A percentile compares a stretch with the other conserved stretches of the same genome.
These are phyloP conservation scores for Caenorhabditis zanzibari DNA, from an alignment of 2,888 invertebrate genomes.

Conservation along the genomic window DNA sequence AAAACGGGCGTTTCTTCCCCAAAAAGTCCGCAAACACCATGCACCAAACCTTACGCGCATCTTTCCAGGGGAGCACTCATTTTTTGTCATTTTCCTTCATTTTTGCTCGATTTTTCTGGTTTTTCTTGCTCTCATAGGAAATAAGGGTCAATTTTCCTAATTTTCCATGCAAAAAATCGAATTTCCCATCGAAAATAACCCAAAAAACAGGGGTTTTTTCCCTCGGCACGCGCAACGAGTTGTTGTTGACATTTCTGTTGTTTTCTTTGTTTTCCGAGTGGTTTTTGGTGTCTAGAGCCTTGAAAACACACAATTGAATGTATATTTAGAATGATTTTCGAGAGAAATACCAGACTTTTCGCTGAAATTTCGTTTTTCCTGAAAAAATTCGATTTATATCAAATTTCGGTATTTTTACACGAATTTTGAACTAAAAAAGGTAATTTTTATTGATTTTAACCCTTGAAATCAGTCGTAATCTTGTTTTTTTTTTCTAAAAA, in stretches of 20 bases:
- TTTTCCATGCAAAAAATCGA: not conserved
- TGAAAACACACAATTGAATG: not conserved
- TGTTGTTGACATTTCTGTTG: too few species aligned
- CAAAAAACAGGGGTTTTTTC: not conserved
- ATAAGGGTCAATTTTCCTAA: not conserved
- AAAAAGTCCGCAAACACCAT: slow-evolving; percentile 22
- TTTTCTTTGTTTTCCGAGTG: not conserved
- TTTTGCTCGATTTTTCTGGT: not conserved
- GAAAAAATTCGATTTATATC: not conserved
- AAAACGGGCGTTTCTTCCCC: not conserved
- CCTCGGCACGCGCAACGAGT: slow-evolving; percentile 1
- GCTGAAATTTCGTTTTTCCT: not conserved
- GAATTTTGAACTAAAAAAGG: too few species aligned
- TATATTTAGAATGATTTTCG: too few species aligned
- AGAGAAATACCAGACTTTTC: not conserved
- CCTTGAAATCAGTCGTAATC: too few species aligned
- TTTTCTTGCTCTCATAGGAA: not conserved
- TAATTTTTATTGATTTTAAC: not conserved
- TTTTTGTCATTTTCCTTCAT: not conserved
- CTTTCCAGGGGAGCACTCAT: not conserved
- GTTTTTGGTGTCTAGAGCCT: slow-evolving; percentile 3
- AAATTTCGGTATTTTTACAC: not conserved
- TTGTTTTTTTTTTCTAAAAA: not conserved
- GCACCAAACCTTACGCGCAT: not conserved
- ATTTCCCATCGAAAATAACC: not conserved